These are phyloP conservation scores for Anolis apletophallus DNA, from an alignment of 2,797 vertebrate genomes.

Conservation along the genomic window DNA sequence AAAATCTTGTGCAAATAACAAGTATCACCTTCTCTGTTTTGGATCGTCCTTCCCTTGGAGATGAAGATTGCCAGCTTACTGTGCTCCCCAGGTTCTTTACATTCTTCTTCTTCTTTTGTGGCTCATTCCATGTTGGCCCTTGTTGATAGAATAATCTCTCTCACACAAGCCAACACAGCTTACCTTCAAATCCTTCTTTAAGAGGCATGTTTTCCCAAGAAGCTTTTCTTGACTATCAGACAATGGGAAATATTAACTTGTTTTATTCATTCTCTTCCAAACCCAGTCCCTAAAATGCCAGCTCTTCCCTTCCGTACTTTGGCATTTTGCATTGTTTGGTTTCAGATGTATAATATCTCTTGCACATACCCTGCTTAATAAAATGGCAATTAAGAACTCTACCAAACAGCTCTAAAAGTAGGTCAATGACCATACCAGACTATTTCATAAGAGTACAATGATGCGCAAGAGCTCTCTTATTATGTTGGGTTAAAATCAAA, in stretches of 20 bases:
- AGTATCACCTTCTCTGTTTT: not conserved
- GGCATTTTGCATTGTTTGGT: conserved; percentile 8
- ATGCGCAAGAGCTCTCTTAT: not conserved
- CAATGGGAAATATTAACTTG: conserved; percentile 20
- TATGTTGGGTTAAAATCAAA: not conserved
- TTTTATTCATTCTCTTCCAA: conserved; percentile 2
- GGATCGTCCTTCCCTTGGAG: not conserved
- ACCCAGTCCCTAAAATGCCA: not conserved
- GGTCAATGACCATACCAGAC: conserved; percentile 26
- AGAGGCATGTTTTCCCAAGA: conserved; percentile 3
- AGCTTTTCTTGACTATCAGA: conserved; percentile 7
- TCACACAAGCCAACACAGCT: not conserved
- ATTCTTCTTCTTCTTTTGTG: not conserved
- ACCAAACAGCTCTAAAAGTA: conserved; percentile 26
- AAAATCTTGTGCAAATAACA: not conserved
- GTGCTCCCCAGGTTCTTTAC: not conserved
- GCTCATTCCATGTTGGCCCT: not conserved
- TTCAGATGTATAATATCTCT: not conserved
- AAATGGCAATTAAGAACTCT: conserved; percentile 39
- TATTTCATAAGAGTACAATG: conserved; percentile 2
- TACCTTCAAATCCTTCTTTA: not conserved
- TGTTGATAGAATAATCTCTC: not conserved
- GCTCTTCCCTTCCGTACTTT: conserved; percentile 3
- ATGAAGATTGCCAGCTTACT: conserved; percentile 2
- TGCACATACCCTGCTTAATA: not conserved